Evolutionary conservation across 1,140 invertebrate genomes (phyloP).

Genomic region (Campodea augens): DNA sequence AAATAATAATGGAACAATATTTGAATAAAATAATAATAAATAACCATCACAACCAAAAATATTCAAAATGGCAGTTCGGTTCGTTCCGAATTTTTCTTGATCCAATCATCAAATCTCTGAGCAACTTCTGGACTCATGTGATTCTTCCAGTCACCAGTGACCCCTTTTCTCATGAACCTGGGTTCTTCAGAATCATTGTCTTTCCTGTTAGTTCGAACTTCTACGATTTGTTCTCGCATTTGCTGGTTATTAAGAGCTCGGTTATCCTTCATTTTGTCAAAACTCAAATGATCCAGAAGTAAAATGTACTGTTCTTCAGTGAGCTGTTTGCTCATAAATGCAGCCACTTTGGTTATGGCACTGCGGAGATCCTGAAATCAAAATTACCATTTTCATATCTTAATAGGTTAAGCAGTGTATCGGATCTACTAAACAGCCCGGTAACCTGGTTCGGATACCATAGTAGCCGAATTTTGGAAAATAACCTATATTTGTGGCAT

Average conservation of each 20-base stretch:
- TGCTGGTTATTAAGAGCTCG: conserved; percentile 44
- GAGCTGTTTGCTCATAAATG: conserved; percentile 36
- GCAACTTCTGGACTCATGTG: conserved; percentile 39
- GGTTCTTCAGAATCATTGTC: too few relatives aligned
- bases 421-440: too few relatives aligned
- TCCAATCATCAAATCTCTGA: conserved; percentile 36
- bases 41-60: too few relatives aligned
- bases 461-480: too few relatives aligned
- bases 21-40: too few relatives aligned
- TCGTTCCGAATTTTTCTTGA: conserved; percentile 25
- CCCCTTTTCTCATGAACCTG: conserved; percentile 38
- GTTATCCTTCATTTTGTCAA: conserved; percentile 47
- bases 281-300: conserved; percentile 40
- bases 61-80: conserved; percentile 11
- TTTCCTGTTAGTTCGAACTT: conserved; percentile 2
- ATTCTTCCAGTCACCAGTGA: conserved; percentile 39
- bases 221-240: conserved; percentile 16
- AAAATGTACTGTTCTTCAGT: conserved; percentile 29
- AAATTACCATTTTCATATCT: too few relatives aligned
- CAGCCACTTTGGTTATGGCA: conserved; percentile 30
- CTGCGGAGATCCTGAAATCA: conserved; percentile 30
- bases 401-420: too few relatives aligned
- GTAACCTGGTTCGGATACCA: too few relatives aligned
- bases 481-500: too few relatives aligned
- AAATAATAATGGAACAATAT: too few relatives aligned